Percentiles rank a stretch among this genome's conserved stretches.
These are phyloP conservation scores for Hystrix brachyura DNA, from an alignment of 2,113 vertebrate genomes.

Conservation along the genomic window DNA sequence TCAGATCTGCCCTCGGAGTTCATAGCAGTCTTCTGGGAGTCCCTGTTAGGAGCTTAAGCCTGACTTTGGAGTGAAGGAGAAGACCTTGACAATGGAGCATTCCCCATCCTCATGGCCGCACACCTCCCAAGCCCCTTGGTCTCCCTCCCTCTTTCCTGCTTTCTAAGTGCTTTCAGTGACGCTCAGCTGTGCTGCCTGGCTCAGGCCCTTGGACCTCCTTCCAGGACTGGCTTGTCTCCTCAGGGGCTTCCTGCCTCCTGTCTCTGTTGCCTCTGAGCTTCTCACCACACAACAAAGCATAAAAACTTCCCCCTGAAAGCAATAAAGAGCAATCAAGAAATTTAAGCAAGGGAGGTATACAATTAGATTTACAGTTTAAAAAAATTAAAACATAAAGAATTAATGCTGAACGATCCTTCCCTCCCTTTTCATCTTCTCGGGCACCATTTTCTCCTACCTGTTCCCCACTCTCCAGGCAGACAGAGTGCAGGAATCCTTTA, in stretches of 20 bases:
- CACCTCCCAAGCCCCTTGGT: not conserved
- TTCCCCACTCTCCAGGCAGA: not conserved
- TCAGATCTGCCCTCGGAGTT: not conserved
- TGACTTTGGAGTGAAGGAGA: not conserved
- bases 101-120: not conserved
- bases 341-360: not conserved
- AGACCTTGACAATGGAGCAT: not conserved
- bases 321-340: constrained; percentile 59
- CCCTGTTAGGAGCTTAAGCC: no score
- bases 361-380: constrained; percentile 50
- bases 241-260: not conserved
- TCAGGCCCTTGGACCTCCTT: not conserved
- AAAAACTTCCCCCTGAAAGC: not conserved
- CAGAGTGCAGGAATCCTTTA: not conserved
- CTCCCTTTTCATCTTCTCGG: not conserved
- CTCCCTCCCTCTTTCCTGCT: not conserved
- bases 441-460: not conserved
- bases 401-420: not conserved
- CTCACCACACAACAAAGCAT: not conserved
- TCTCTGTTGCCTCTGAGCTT: not conserved
- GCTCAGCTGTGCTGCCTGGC: not conserved
- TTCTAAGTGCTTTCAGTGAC: not conserved
- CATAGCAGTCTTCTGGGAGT: not conserved
- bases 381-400: constrained; percentile 43
- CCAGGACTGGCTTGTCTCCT: not conserved